Conservation (phyloP, 2,888 invertebrate species). For the Eupithecia inturbata region DNA sequence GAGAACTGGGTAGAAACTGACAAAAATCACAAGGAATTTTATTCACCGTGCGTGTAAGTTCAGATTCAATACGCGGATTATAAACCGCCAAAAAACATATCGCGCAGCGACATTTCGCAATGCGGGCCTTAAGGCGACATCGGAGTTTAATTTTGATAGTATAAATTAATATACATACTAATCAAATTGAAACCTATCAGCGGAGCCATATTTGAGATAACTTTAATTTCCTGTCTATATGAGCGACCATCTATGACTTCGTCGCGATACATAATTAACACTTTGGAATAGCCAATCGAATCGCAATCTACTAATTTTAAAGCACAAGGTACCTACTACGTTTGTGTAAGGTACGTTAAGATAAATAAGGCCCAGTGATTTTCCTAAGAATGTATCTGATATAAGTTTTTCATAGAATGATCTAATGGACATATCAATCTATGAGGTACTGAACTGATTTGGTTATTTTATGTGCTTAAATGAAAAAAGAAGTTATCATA, state of each 20-base stretch:
- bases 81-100: no score
- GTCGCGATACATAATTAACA: conserved; percentile 18
- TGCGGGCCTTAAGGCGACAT: no score
- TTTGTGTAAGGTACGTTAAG: neutral
- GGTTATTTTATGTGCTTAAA: no score
- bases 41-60: no score
- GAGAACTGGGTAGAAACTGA: no score
- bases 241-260: conserved; percentile 26
- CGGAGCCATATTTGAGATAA: conserved; percentile 8
- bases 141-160: neutral
- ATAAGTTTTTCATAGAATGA: neutral
- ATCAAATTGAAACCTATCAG: conserved; percentile 12
- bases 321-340: neutral
- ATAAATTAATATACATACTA: neutral
- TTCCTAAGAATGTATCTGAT: neutral
- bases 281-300: conserved; percentile 21
- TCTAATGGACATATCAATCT: neutral
- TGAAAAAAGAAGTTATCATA: no score
- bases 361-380: neutral
- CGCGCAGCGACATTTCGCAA: no score
- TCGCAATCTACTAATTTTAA: neutral
- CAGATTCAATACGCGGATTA: no score
- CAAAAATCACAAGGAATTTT: no score
- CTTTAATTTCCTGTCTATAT: conserved; percentile 31
- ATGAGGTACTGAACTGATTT: no score